These are phyloP conservation scores for Berghia stephanieae DNA, from an alignment of 1,140 invertebrate genomes.

Conservation along the genomic window DNA sequence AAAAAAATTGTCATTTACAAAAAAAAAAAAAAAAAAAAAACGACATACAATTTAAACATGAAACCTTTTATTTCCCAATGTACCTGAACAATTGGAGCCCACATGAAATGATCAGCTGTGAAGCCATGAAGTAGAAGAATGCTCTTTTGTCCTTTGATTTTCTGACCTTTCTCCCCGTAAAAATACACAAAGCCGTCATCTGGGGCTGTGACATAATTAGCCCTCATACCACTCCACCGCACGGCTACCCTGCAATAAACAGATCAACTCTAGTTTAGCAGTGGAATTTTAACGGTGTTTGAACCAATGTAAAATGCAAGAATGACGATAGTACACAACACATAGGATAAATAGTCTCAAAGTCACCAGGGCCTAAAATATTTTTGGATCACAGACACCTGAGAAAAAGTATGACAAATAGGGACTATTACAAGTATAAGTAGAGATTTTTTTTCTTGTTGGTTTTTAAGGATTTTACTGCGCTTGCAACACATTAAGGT, in stretches of 20 bases:
- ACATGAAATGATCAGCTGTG: constrained; percentile 59
- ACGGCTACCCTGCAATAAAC: constrained; percentile 42
- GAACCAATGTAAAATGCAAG: too few species aligned
- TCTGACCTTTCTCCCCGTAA: constrained; percentile 53
- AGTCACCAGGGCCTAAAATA: constrained; percentile 51
- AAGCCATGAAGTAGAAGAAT: constrained; percentile 58
- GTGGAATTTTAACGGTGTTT: too few species aligned
- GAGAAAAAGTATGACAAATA: too few species aligned
- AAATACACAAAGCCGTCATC: constrained; percentile 41
- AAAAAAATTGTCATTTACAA: not conserved
- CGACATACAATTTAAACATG: not conserved
- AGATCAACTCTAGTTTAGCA: constrained; percentile 46
- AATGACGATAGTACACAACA: too few species aligned
- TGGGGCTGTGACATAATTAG: constrained; percentile 43
- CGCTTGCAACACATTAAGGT: too few species aligned
- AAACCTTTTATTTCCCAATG: not conserved
- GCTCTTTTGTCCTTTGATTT: constrained; percentile 39
- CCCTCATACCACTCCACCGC: constrained; percentile 51
- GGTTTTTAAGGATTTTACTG: too few species aligned
- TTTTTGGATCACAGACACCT: constrained; percentile 44
- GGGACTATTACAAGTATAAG: too few species aligned
- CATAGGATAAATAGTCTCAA: constrained; percentile 55
- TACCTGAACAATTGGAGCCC: constrained; percentile 54
- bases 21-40: not conserved
- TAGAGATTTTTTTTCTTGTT: too few species aligned